phyloP scores from a whole-genome alignment of 2,888 invertebrate genomes.

The Apamea sordens region DNA sequence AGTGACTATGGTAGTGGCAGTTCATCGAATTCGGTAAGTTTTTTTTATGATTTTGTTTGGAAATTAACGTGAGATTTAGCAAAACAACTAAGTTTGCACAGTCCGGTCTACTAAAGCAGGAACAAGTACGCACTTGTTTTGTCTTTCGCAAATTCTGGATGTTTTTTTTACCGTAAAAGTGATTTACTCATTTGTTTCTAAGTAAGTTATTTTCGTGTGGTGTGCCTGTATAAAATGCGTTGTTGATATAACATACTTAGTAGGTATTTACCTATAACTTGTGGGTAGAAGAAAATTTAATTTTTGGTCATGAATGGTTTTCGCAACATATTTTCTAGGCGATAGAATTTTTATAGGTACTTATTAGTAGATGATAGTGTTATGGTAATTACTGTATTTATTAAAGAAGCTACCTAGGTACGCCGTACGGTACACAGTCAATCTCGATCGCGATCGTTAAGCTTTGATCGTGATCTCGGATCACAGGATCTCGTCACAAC shows the following conservation, averaged over 20 bases:
- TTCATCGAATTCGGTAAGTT: conserved; percentile 77
- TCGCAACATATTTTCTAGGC: not conserved
- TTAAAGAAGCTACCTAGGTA: too few species aligned
- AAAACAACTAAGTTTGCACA: not conserved
- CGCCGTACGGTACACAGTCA: too few species aligned
- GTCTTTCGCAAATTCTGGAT: not conserved
- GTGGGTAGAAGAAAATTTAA: conserved; percentile 36
- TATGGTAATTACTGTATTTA: too few species aligned
- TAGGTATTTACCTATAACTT: too few species aligned
- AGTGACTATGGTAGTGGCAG: conserved; percentile 79
- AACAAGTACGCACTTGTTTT: conserved; percentile 48
- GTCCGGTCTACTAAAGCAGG: not conserved
- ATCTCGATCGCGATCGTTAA: too few species aligned
- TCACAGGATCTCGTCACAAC: too few species aligned
- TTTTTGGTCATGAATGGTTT: conserved; percentile 5
- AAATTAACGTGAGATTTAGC: not conserved
- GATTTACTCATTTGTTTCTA: not conserved
- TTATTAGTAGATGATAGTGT: not conserved
- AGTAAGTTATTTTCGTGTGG: not conserved
- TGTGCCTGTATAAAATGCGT: not conserved
- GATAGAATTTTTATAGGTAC: not conserved
- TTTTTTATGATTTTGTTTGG: not conserved
- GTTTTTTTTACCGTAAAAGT: not conserved
- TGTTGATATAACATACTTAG: too few species aligned
- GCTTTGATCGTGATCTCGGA: too few species aligned